phyloP scores from a whole-genome alignment of 1,140 invertebrate species.

The Eciton burchellii region DNA sequence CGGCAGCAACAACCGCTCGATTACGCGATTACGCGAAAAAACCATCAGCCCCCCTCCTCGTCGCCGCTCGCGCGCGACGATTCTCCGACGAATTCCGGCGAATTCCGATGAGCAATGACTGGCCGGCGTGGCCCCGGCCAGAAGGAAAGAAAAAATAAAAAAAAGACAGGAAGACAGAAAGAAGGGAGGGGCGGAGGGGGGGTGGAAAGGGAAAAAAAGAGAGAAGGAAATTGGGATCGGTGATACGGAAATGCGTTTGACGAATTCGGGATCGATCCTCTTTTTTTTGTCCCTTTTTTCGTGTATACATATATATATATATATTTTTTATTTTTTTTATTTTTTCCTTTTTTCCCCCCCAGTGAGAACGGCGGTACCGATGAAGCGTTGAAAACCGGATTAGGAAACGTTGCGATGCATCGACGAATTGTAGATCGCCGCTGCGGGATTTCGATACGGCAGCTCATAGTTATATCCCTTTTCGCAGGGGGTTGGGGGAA shows the following conservation, averaged over 20 bases:
- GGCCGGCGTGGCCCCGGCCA: too few species aligned
- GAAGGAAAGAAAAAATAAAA: too few species aligned
- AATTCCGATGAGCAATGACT: not conserved
- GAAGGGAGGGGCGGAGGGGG: too few species aligned
- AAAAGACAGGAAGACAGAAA: too few species aligned
- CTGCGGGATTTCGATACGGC: conserved; percentile 48
- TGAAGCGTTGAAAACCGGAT: not conserved
- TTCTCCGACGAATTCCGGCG: conserved; percentile 3
- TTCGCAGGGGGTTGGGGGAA: conserved; percentile 45
- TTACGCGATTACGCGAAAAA: conserved; percentile 34
- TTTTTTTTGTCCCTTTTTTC: too few species aligned
- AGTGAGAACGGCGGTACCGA: not conserved
- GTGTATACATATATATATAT: too few species aligned
- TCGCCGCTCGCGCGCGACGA: too few species aligned
- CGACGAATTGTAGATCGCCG: not conserved
- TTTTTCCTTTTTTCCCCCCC: too few species aligned
- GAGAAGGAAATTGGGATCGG: not conserved
- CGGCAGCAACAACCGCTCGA: conserved; percentile 36
- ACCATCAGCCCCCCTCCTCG: too few species aligned
- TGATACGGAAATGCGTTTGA: not conserved
- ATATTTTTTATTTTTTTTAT: too few species aligned
- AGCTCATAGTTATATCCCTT: conserved; percentile 64
- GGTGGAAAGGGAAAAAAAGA: too few species aligned
- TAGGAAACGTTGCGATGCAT: not conserved
- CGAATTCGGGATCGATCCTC: not conserved